These are phyloP conservation scores for Bradysia coprophila DNA, from an alignment of 1,140 invertebrate genomes.

Conservation along the genomic window DNA sequence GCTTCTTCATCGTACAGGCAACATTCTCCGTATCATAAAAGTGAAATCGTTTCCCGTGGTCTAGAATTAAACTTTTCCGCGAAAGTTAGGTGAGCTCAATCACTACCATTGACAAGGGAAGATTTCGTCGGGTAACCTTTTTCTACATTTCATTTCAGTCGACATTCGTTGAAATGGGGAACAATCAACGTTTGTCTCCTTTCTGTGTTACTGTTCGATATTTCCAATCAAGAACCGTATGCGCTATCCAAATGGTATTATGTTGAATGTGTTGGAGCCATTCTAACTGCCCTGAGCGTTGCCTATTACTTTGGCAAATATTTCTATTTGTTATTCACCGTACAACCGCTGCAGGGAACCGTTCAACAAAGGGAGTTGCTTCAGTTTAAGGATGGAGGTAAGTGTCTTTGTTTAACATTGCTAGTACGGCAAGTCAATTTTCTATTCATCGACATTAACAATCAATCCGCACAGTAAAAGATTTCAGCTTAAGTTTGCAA, in stretches of 20 bases:
- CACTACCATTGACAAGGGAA: no score
- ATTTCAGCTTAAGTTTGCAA: neutral
- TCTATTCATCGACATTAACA: neutral
- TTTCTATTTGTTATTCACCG: constrained; percentile 14
- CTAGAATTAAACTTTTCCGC: no score
- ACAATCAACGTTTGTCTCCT: constrained; percentile 12
- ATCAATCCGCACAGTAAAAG: neutral
- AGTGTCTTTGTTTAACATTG: constrained; percentile 8
- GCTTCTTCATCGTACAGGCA: no score
- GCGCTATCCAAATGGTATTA: constrained; percentile 11
- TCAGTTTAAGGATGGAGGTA: constrained; percentile 14
- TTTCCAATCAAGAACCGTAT: constrained; percentile 10
- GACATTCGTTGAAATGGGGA: constrained; percentile 16
- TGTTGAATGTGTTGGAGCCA: constrained; percentile 17
- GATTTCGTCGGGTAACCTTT: no score
- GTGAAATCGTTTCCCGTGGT: no score
- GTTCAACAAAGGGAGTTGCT: constrained; percentile 21
- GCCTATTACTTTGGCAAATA: constrained; percentile 24
- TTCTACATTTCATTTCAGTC: no score
- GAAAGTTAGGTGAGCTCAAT: no score
- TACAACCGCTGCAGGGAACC: constrained; percentile 17
- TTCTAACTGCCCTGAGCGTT: constrained; percentile 19
- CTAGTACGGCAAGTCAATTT: constrained; percentile 8
- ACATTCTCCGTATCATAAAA: no score
- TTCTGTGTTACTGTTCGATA: constrained; percentile 11